These are phyloP conservation scores for Amphiprion ocellaris DNA, from an alignment of 2,113 vertebrate genomes.

Conservation along the genomic window DNA sequence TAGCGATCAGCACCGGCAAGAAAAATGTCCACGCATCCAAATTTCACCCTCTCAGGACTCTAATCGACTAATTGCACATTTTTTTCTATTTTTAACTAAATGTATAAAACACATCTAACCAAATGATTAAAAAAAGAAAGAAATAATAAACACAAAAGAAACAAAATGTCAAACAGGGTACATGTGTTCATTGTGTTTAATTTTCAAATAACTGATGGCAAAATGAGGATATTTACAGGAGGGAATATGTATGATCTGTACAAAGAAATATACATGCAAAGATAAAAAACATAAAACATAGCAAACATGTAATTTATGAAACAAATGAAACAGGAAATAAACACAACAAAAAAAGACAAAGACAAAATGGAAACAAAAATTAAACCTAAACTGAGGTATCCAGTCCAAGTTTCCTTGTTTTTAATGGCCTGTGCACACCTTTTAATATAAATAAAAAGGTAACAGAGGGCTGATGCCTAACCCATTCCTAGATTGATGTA, in stretches of 20 bases:
- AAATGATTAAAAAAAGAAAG: slow-evolving; percentile 23
- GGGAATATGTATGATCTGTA: slow-evolving; percentile 90
- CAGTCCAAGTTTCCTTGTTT: slow-evolving; percentile 66
- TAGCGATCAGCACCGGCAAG: too few species aligned
- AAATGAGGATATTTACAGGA: slow-evolving; percentile 94
- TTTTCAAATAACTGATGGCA: slow-evolving; percentile 92
- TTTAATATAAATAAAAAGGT: slow-evolving; percentile 66
- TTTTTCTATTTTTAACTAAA: too few species aligned
- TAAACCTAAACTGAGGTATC: slow-evolving; percentile 59
- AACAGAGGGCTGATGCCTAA: slow-evolving; percentile 17
- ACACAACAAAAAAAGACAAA: slow-evolving; percentile 58
- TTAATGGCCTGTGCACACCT: slow-evolving; percentile 62
- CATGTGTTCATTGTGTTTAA: slow-evolving; percentile 89
- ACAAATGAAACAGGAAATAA: slow-evolving; percentile 70
- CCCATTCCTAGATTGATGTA: not conserved
- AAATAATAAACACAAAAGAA: not conserved
- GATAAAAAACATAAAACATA: slow-evolving; percentile 67
- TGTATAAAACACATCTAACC: too few species aligned
- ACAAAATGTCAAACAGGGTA: slow-evolving; percentile 41
- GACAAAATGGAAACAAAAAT: slow-evolving; percentile 4
- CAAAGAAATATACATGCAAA: slow-evolving; percentile 98
- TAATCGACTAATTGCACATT: too few species aligned
- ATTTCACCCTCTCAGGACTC: too few species aligned
- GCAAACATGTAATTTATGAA: slow-evolving; percentile 80
- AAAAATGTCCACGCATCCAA: too few species aligned